Evolutionary conservation across 2,888 invertebrate species (phyloP).

Genomic region (Drosophila acutilabella): DNA sequence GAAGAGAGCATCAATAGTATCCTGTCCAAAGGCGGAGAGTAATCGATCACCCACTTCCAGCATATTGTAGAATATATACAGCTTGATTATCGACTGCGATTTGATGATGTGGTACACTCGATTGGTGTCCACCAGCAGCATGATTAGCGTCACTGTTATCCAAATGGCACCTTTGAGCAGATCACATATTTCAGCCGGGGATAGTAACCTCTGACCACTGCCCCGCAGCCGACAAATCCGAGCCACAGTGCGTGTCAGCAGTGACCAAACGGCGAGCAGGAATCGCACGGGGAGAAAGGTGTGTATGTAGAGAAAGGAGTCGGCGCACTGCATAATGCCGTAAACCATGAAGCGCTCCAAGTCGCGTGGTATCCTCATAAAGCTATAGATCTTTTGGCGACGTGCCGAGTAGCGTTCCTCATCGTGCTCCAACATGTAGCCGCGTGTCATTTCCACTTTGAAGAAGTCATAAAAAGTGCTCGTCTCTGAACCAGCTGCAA

Average conservation of each 20-base stretch:
- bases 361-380: slow-evolving; percentile 97
- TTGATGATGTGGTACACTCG: slow-evolving; percentile 99
- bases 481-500: slow-evolving; percentile 49
- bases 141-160: slow-evolving; percentile 90
- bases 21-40: slow-evolving; percentile 98
- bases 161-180: slow-evolving; percentile 96
- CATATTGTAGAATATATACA: slow-evolving; percentile 99
- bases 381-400: slow-evolving; percentile 97
- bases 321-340: slow-evolving; percentile 97
- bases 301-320: slow-evolving; percentile 98
- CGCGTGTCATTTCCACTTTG: slow-evolving; percentile 94
- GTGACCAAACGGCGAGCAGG: slow-evolving; percentile 93
- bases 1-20: slow-evolving; percentile 98
- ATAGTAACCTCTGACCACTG: slow-evolving; percentile 87
- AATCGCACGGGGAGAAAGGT: slow-evolving; percentile 98
- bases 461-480: slow-evolving; percentile 88
- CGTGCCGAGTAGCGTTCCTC: slow-evolving; percentile 97
- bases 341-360: slow-evolving; percentile 96
- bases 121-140: slow-evolving; percentile 98
- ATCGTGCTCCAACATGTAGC: slow-evolving; percentile 97
- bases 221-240: slow-evolving; percentile 89
- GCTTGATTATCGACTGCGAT: slow-evolving; percentile 99
- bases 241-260: slow-evolving; percentile 90
- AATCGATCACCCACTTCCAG: slow-evolving; percentile 98
- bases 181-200: slow-evolving; percentile 98